Evolutionary conservation across 2,113 vertebrate genomes (phyloP), one percentile per base, ranked within the genome.

Genomic region (Alosa alosa): DNA sequence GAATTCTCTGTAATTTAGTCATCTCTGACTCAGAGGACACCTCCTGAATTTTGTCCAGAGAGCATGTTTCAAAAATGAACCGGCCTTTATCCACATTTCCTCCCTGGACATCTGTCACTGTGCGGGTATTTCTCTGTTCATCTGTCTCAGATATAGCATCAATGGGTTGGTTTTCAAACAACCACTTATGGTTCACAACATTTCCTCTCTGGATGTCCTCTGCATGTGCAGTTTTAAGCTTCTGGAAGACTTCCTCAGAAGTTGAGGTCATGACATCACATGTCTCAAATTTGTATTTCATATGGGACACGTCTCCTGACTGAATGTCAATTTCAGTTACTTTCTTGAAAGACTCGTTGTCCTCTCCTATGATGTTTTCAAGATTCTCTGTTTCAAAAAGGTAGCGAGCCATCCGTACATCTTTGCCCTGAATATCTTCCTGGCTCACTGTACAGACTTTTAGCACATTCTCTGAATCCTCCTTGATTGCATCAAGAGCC

Each of bases 381-480:
- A 97, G 85, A 85, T 96, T 96, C 91, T 98, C 96, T 0, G 96
- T 97, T 90, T 98, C 97, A 92, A 98, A 98, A 57, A 97, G 95
- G 88, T 97, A 95, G 90, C 97, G 94, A 22, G 95, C 95, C 82
- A 90, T 95, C 84, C 93, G 92, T 20, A 98, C 97, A 90, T 98
- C 95, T 83, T 96, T 96, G 39, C 97, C 97, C 41, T 93, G 94
- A 82, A 98, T 95, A 78, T 97, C 96, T 18, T 97, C 96, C 87
- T 96, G 94, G 83, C 95, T 95, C 44, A 96, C 94, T 81, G 95
- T 96, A 88, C 94, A 93, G 3, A 93, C 85, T 89, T 95, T 94
- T 86, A 95, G 83, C 87, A 94, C 85, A 2, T 90, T 93, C 89
- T 96, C 95, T 7, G 94, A 94, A 60, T 95, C 93, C 84, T 96